A percentile compares a stretch with the other conserved stretches of the same genome.
Conservation (phyloP, 1,140 invertebrate species). For the Thalassaphorura encarpata region DNA sequence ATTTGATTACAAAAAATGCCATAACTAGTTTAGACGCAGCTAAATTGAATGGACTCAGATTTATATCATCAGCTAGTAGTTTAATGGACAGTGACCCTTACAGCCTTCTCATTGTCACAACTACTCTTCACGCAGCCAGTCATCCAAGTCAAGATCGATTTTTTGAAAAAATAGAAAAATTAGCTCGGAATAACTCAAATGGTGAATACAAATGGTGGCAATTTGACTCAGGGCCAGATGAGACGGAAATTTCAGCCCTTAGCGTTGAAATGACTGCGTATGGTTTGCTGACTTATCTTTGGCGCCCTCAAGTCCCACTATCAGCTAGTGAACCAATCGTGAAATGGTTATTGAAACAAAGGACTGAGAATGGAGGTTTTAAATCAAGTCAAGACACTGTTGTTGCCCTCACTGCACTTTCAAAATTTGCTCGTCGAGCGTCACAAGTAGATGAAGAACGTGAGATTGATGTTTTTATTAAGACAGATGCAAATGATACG, state of each 20-base stretch:
- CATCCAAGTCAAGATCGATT: conserved; percentile 37
- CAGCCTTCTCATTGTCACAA: conserved; percentile 42
- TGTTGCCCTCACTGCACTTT: conserved; percentile 49
- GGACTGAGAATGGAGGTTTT: conserved; percentile 71
- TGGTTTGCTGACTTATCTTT: conserved; percentile 56
- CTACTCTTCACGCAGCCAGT: conserved; percentile 43
- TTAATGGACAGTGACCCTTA: conserved; percentile 45
- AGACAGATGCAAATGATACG: too few species aligned
- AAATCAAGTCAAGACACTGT: conserved; percentile 53
- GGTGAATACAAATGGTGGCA: conserved; percentile 38
- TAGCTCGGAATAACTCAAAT: conserved; percentile 12
- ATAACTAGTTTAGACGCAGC: background rate
- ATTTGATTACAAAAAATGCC: background rate
- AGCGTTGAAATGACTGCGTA: conserved; percentile 85
- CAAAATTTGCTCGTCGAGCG: conserved; percentile 51
- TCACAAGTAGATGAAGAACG: too few species aligned
- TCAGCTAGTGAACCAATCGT: conserved; percentile 65
- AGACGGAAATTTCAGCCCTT: conserved; percentile 37
- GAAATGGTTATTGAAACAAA: conserved; percentile 69
- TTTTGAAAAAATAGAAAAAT: background rate
- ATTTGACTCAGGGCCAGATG: conserved; percentile 31
- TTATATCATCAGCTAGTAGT: background rate
- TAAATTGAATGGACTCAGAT: background rate
- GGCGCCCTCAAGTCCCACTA: conserved; percentile 45
- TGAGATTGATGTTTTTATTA: too few species aligned